Percentiles rank a stretch among this genome's conserved stretches.
Conservation (phyloP, 2,113 vertebrate genomes). For the Plotosus lineatus region DNA sequence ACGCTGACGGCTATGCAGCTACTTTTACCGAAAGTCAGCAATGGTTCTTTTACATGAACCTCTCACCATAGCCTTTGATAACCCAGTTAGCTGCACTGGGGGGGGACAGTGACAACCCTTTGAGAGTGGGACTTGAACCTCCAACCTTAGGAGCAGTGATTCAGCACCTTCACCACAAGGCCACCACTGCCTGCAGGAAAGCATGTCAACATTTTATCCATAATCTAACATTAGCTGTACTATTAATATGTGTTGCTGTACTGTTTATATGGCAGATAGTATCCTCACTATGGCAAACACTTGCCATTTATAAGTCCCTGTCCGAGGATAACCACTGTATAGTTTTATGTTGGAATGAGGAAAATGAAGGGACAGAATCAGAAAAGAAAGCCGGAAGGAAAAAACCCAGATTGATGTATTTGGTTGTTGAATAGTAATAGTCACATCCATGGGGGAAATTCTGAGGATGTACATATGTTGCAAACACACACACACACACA, state of each 20-base stretch:
- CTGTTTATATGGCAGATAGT: neutral
- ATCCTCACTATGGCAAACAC: neutral
- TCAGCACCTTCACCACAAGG: too few relatives aligned
- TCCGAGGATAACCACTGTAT: slow-evolving; percentile 1
- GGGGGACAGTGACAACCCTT: too few relatives aligned
- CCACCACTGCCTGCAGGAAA: too few relatives aligned
- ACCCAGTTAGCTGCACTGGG: too few relatives aligned
- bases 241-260: neutral
- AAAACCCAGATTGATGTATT: slow-evolving; percentile 8
- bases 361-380: neutral
- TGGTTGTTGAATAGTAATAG: slow-evolving; percentile 42
- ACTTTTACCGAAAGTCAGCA: too few relatives aligned
- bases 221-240: neutral
- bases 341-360: slow-evolving; percentile 18
- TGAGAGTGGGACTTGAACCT: too few relatives aligned
- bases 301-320: slow-evolving; percentile 27
- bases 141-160: too few relatives aligned
- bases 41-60: too few relatives aligned
- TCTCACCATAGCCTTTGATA: too few relatives aligned
- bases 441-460: slow-evolving; percentile 38
- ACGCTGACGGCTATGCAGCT: too few relatives aligned
- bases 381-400: neutral
- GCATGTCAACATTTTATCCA: neutral
- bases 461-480: slow-evolving; percentile 26
- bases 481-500: slow-evolving; percentile 14